Base-by-base conservation (phyloP, 2,888 invertebrate species). In the Sinotaia quadrata region DNA sequence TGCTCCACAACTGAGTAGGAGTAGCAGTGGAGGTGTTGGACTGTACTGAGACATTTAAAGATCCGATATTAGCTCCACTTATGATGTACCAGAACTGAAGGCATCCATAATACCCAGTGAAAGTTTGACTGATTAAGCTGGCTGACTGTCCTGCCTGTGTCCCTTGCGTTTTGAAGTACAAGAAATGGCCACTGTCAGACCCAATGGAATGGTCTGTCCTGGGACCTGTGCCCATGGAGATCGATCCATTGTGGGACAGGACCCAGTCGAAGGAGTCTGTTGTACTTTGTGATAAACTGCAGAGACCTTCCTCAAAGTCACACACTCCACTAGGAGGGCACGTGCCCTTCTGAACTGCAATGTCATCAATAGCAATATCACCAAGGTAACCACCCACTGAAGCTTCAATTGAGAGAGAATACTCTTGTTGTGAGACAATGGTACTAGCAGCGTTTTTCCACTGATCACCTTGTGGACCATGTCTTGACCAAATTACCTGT, bases 281-380 rank as follows among this genome's bases (percentile, higher is more conserved):
- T 66, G 78, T 47, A 4, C 47, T 47, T 24, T 47, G 47, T 47
- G 47, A 21, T 24, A n/a, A 47, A 1, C 21, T 21, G 18, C 47
- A 47, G n/a, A 18, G 7, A 24, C 24, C 47, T 24, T 47, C 47
- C 62, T 85, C 81, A 75, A 85, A 85, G 56, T 81, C 78, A 74
- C 84, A 84, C 2, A 71, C 71, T 44, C 75, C 75, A n/a, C 70
- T 67, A 33, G 78, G 76, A 31, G 82, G 82, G 67, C 86, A 88
- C 56, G 81, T 76, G 5, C 87, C 87, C 37, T 74, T 69, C 4
- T 62, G 69, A 10, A 85, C 74, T 1, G 62, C 59, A 44, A 88
- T 78, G 68, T 88, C 87, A 76, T 88, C 88, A 33, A 88, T 67
- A 33, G 87, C 87, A 15, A 85, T 87, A 59, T 84, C 85, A 10